These are phyloP conservation scores for Chloropsis hardwickii DNA, from an alignment of 2,113 vertebrate genomes.

Conservation along the genomic window DNA sequence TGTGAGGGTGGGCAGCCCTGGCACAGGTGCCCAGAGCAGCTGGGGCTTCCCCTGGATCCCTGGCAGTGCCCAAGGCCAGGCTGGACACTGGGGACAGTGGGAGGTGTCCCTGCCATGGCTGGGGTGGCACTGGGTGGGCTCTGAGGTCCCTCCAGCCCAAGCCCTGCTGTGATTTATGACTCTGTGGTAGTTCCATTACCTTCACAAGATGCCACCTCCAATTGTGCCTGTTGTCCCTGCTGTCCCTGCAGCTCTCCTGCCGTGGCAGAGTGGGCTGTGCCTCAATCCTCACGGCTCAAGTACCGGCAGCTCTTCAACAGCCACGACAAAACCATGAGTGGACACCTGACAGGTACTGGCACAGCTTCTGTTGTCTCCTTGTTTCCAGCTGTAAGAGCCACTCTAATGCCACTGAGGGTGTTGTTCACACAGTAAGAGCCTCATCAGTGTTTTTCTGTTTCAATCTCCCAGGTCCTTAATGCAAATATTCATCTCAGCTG, in stretches of 20 bases:
- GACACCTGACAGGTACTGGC: conserved; percentile 90
- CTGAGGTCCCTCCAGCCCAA: fast-evolving
- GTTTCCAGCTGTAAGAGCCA: not conserved
- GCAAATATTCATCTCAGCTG: not conserved
- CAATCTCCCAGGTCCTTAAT: not conserved
- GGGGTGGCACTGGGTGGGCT: not conserved
- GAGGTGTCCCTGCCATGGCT: not conserved
- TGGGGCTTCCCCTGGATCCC: not conserved
- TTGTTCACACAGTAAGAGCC: not conserved
- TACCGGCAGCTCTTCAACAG: conserved; percentile 98
- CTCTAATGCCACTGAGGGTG: not conserved
- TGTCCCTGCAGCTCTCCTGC: conserved; percentile 69
- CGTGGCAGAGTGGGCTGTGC: conserved; percentile 90
- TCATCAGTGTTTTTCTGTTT: not conserved
- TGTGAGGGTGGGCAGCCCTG: not conserved
- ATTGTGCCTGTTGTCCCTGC: not conserved
- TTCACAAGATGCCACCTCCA: not conserved
- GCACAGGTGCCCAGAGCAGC: not conserved
- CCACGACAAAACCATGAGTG: conserved; percentile 98
- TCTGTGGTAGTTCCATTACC: not conserved
- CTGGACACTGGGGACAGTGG: not conserved
- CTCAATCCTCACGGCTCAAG: conserved; percentile 94
- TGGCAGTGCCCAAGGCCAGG: not conserved
- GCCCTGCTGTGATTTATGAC: not conserved
- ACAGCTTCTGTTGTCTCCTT: not conserved